Percentiles rank a stretch among this genome's conserved stretches.
Evolutionary conservation across 2,113 vertebrate species (phyloP).

Genomic region (Muntiacus muntjak): DNA sequence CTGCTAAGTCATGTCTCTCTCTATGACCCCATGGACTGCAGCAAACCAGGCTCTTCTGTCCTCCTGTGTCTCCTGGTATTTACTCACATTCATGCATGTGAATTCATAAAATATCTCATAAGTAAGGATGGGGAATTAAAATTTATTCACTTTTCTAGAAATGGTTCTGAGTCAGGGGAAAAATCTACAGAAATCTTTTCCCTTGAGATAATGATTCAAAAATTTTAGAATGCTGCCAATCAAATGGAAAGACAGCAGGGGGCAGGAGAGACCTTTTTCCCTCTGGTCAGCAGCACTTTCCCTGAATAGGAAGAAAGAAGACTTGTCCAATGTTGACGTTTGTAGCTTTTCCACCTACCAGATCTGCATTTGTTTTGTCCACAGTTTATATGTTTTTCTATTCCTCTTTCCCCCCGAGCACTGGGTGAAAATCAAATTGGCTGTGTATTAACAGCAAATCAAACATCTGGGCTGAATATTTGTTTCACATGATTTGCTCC

Average conservation of each 20-base stretch:
- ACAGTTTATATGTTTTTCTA: background rate
- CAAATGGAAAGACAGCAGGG: background rate
- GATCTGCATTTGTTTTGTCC: background rate
- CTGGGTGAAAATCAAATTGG: background rate
- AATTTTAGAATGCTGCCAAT: background rate
- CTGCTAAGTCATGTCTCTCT: background rate
- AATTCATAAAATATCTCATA: background rate
- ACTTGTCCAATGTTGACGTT: background rate
- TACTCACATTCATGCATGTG: background rate
- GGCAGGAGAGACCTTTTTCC: background rate
- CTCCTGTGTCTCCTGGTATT: background rate
- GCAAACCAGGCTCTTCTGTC: background rate
- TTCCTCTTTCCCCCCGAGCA: background rate
- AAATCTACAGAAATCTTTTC: background rate
- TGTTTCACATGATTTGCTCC: background rate
- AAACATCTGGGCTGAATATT: background rate
- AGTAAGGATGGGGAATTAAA: background rate
- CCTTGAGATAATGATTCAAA: background rate
- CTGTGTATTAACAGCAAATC: background rate
- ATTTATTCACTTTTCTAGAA: background rate
- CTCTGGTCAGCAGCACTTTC: fast-evolving
- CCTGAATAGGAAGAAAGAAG: background rate
- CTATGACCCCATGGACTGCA: background rate
- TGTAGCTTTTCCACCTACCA: background rate
- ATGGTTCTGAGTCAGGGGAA: background rate